Evolutionary conservation across 2,113 vertebrate species (phyloP).

Genomic region (Eudorcas thomsonii): DNA sequence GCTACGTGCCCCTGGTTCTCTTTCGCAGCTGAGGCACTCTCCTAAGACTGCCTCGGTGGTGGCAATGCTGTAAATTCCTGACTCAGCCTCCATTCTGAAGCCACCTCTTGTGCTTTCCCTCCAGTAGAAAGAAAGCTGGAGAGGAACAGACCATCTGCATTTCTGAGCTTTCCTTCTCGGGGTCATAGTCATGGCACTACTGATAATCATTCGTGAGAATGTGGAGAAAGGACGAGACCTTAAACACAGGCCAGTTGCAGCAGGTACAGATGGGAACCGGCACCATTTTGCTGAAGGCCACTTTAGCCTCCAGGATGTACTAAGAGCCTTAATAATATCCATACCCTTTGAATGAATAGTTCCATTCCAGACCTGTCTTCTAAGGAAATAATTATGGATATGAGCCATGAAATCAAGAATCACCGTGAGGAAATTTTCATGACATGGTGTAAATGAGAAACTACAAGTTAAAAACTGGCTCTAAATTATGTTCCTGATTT

Average conservation of each 20-base stretch:
- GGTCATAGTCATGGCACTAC: neutral
- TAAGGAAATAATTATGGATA: neutral
- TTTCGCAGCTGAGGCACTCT: neutral
- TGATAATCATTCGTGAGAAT: neutral
- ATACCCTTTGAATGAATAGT: neutral
- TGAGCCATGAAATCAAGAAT: neutral
- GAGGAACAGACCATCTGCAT: neutral
- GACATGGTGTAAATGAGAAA: conserved; percentile 2
- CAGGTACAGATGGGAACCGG: neutral
- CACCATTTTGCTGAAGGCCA: neutral
- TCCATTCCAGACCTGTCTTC: neutral
- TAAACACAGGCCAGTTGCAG: neutral
- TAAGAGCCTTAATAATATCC: neutral
- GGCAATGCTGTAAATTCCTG: neutral
- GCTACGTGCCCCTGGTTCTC: neutral
- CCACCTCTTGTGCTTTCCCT: neutral
- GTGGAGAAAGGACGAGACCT: neutral
- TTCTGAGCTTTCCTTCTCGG: neutral
- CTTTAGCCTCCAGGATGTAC: neutral
- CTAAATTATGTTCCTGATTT: neutral
- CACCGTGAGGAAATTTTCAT: neutral
- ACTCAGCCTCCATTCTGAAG: neutral
- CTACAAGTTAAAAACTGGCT: neutral
- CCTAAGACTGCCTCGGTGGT: neutral
- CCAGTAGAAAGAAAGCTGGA: neutral